Conservation (phyloP, 2,888 invertebrate species). For the Tetrapedia diversipes region DNA sequence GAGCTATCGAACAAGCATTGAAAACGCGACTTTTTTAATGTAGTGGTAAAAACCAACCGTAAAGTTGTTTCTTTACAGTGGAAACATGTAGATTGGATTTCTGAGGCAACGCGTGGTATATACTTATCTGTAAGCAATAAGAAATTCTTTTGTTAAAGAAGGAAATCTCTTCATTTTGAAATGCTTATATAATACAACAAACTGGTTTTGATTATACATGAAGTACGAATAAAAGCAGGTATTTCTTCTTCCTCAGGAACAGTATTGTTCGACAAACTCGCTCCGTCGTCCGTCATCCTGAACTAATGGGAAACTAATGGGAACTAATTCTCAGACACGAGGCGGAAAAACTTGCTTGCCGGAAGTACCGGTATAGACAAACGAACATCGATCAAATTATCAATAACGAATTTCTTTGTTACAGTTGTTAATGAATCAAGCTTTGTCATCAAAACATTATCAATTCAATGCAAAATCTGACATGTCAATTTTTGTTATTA, state of each 20-base stretch:
- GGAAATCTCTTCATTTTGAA: neutral
- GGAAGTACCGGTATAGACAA: constrained; percentile 30
- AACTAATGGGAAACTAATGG: constrained; percentile 13
- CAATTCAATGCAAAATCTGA: too few relatives aligned
- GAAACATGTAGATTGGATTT: constrained; percentile 98
- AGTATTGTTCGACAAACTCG: constrained; percentile 51
- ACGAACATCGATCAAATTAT: neutral
- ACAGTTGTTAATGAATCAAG: too few relatives aligned
- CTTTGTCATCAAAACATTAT: too few relatives aligned
- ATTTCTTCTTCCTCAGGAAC: constrained; percentile 84
- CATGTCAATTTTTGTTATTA: too few relatives aligned
- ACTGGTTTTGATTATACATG: too few relatives aligned
- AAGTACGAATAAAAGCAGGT: too few relatives aligned
- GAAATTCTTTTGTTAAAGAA: neutral
- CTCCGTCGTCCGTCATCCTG: constrained; percentile 66
- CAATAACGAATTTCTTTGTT: too few relatives aligned
- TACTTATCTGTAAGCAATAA: constrained; percentile 89
- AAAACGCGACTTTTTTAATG: constrained; percentile 95
- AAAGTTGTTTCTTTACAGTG: constrained; percentile 99
- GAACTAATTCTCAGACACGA: constrained; percentile 12
- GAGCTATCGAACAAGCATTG: constrained; percentile 95
- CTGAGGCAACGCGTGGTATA: constrained; percentile 95
- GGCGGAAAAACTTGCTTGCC: constrained; percentile 18
- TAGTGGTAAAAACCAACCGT: constrained; percentile 97
- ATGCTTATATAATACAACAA: too few relatives aligned